Conservation (phyloP, 1,140 invertebrate species). For the Drosophila pseudoobscura region DNA sequence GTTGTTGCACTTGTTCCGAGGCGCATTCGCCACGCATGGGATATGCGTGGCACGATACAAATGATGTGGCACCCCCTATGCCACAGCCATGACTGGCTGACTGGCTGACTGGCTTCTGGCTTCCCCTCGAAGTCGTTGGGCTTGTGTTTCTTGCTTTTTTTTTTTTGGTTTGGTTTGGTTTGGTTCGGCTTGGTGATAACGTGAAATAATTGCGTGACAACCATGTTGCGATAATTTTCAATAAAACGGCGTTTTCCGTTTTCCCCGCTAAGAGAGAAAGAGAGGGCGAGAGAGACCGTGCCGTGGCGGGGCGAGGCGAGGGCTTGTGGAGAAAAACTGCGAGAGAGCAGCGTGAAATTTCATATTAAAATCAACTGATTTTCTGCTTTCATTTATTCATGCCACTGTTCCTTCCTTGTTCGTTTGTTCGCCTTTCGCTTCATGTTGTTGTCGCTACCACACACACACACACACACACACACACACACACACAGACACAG, state of each 20-base stretch:
- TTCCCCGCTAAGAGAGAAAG: not conserved
- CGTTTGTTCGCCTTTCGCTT: conserved; percentile 32
- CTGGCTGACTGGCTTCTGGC: not conserved
- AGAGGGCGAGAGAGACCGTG: not conserved
- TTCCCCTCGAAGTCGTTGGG: not conserved
- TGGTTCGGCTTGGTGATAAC: conserved; percentile 65
- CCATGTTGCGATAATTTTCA: conserved; percentile 83
- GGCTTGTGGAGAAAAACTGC: conserved; percentile 1
- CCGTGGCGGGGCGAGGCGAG: too few species aligned
- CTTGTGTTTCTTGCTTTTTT: conserved; percentile 9
- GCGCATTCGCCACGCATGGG: conserved; percentile 63
- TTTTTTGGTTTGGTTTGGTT: conserved; percentile 44
- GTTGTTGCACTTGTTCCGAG: conserved; percentile 64
- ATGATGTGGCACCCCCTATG: conserved; percentile 37
- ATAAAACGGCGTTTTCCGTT: conserved; percentile 77
- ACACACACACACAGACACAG: conserved; percentile 19
- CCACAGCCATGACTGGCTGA: not conserved
- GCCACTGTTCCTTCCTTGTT: conserved; percentile 39
- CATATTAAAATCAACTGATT: conserved; percentile 82
- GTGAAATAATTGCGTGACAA: conserved; percentile 83
- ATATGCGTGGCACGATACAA: conserved; percentile 58
- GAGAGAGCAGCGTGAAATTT: conserved; percentile 72
- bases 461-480: conserved; percentile 42
- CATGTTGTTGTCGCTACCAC: conserved; percentile 46
- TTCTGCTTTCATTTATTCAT: conserved; percentile 81